Conservation (phyloP, 2,888 invertebrate genomes). For the Aspidiotus destructor region DNA sequence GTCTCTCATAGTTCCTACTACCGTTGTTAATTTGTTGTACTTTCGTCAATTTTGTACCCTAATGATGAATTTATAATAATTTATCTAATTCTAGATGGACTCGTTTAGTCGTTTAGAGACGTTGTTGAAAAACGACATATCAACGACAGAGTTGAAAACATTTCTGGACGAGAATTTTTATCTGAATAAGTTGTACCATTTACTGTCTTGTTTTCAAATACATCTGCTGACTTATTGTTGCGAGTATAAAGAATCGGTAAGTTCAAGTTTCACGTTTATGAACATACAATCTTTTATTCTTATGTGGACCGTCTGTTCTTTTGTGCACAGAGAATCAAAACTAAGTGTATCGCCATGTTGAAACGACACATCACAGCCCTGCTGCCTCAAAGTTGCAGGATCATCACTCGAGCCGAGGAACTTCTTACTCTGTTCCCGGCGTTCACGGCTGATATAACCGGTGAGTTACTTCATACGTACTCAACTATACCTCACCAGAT, state of each 20-base stretch:
- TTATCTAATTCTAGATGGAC: constrained; percentile 15
- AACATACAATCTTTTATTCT: not conserved
- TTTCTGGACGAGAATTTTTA: constrained; percentile 14
- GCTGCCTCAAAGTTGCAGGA: constrained; percentile 12
- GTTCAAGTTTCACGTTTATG: not conserved
- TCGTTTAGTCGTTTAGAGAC: constrained; percentile 13
- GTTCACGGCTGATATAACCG: constrained; percentile 22
- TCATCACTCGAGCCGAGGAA: constrained; percentile 13
- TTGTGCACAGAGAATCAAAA: constrained; percentile 19
- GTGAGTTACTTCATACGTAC: not conserved
- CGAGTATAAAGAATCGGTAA: constrained; percentile 23
- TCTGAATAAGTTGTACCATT: constrained; percentile 23
- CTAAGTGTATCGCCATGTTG: constrained; percentile 18
- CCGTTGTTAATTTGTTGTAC: no score
- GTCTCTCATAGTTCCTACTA: not conserved
- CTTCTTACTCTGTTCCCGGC: constrained; percentile 6
- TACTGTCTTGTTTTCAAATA: constrained; percentile 26
- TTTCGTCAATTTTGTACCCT: not conserved
- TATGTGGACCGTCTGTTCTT: not conserved
- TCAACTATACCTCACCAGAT: no score
- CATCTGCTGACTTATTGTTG: constrained; percentile 24
- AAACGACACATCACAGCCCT: constrained; percentile 16
- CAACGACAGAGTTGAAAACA: constrained; percentile 16
- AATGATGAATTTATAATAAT: not conserved
- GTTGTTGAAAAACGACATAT: constrained; percentile 14